These are phyloP conservation scores for Drosophila trapezifrons DNA, from an alignment of 1,140 invertebrate genomes.

Conservation along the genomic window DNA sequence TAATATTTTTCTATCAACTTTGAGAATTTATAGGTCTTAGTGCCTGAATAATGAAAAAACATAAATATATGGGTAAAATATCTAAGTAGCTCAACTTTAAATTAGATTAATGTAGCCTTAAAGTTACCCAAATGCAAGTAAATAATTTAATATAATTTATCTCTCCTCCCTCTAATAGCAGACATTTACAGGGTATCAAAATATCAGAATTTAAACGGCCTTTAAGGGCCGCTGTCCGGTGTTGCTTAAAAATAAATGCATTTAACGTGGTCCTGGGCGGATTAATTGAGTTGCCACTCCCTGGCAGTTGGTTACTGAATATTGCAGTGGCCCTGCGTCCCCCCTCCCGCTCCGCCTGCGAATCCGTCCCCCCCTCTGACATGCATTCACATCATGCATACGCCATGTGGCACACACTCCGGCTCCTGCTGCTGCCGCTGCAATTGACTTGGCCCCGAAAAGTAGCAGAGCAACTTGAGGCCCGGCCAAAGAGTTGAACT, in stretches of 20 bases:
- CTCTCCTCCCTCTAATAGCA: no score
- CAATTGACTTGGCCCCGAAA: conserved; percentile 35
- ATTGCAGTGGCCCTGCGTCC: conserved; percentile 28
- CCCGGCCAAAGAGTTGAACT: conserved; percentile 18
- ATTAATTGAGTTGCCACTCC: conserved; percentile 72
- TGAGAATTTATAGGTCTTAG: no score
- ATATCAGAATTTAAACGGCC: conserved; percentile 12
- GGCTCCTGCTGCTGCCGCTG: neutral
- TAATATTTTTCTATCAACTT: no score
- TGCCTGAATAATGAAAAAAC: no score
- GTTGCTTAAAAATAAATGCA: conserved; percentile 50
- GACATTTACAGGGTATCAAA: conserved; percentile 8
- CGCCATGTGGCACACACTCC: conserved; percentile 31
- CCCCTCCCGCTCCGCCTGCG: neutral
- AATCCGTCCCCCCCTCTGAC: neutral
- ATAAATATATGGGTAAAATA: no score
- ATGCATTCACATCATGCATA: conserved; percentile 39
- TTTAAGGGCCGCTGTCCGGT: conserved; percentile 3
- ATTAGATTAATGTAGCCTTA: no score
- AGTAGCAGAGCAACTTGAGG: conserved; percentile 33
- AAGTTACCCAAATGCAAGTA: no score
- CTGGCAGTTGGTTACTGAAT: conserved; percentile 41
- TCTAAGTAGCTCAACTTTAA: no score
- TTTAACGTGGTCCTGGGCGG: conserved; percentile 49
- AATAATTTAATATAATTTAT: no score